Base-by-base conservation (phyloP, 2,113 vertebrate species). In the Gobius niger region DNA sequence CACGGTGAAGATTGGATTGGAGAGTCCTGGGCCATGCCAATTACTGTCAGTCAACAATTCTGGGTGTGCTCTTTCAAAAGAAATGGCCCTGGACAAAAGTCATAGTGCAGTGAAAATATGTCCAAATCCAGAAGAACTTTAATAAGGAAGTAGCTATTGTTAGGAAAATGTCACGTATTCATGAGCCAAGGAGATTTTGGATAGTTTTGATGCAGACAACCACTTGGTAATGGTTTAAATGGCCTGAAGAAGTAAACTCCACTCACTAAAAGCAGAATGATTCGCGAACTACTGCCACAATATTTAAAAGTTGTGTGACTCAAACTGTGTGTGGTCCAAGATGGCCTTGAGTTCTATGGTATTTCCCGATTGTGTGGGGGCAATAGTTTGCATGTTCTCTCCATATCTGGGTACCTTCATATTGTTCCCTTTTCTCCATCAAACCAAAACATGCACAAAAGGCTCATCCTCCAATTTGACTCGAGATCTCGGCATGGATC, bases 1-100 rank as follows among this genome's bases (percentile, higher is more conserved):
- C 49, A 42, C 18, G 15, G 47, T 54, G 41, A 42, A 50, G 49
- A 56, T 63, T 44, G 34, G 57, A 60, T 57, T 60, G 57, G 14
- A 42, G 8, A 63, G 61, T 46, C 42, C 59, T 10, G 9, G 10
- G 42, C 60, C 41, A 19, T 47, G 42, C 42, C 44, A 24, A 5
- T 7, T 13, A 44, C 47, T 15, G 9, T 49, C 59, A 74, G 41
- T 14, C 14, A 5, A 49, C 18, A 67, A 18, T 74, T 11, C 63
- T 52, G 46, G 50, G 47, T 24, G 44, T 44, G 24, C 16, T 18
- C 57, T 64, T 50, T 64, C 41, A 57, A 15, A 19, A 7, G 19
- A 3, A 62, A 65, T n/a, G 24, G 54, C 54, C 34, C 11, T 7
- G 24, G 54, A 14, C 13, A 57, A 14, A 12, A 14, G 34, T 57